A percentile compares a stretch with the other conserved stretches of the same genome.
These are phyloP conservation scores for Thunnus maccoyii DNA, from an alignment of 2,113 vertebrate species.

Conservation along the genomic window DNA sequence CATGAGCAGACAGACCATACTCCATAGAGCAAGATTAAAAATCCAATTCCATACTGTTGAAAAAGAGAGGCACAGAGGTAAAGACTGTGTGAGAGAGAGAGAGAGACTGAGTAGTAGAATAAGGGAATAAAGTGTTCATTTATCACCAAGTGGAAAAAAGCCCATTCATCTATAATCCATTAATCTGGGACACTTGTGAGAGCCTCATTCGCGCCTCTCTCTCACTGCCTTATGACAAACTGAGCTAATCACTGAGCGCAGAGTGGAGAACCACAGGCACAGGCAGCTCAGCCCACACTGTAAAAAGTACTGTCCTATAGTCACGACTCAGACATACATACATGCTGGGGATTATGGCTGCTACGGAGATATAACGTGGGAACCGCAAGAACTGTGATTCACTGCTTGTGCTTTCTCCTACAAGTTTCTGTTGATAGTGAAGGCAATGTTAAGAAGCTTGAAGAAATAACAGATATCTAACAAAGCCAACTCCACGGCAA, in stretches of 20 bases:
- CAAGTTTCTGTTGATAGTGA: too few relatives aligned
- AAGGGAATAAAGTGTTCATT: constrained; percentile 68
- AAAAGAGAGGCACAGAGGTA: constrained; percentile 24
- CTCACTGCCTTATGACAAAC: constrained; percentile 67
- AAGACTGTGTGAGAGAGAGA: constrained; percentile 9
- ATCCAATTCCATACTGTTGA: constrained; percentile 49
- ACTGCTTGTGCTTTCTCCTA: too few relatives aligned
- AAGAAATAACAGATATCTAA: too few relatives aligned
- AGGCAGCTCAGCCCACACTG: constrained; percentile 35
- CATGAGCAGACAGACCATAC: constrained; percentile 39
- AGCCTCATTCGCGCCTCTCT: constrained; percentile 41
- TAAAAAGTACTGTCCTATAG: constrained; percentile 24
- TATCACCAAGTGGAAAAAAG: constrained; percentile 55
- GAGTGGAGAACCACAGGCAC: constrained; percentile 19
- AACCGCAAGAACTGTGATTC: too few relatives aligned
- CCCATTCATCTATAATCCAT: constrained; percentile 73
- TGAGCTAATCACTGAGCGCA: constrained; percentile 68
- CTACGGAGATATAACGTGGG: too few relatives aligned
- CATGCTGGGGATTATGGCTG: too few relatives aligned
- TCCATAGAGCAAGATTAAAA: constrained; percentile 65
- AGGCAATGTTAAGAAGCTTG: too few relatives aligned
- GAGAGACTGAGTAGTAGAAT: constrained; percentile 15
- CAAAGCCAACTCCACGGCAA: too few relatives aligned
- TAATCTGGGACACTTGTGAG: constrained; percentile 75
- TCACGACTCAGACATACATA: neutral